Percentiles rank a stretch among this genome's conserved stretches.
These are phyloP conservation scores for Cephalopachus bancanus DNA, from an alignment of 2,797 vertebrate species.

Conservation along the genomic window DNA sequence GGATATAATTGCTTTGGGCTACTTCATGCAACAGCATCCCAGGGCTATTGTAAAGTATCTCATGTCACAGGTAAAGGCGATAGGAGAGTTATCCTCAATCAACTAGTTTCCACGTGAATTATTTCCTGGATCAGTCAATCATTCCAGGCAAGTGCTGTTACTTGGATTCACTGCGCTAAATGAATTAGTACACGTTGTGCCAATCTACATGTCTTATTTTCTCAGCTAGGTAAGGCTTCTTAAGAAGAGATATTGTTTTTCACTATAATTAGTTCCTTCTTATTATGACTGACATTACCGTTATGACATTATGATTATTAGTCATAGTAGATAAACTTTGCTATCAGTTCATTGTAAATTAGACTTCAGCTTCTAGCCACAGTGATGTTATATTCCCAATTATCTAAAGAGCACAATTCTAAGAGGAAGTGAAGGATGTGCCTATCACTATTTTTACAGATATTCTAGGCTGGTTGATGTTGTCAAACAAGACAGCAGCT, in stretches of 20 bases:
- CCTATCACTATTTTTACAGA: neutral
- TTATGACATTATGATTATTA: slow-evolving; percentile 51
- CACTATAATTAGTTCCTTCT: slow-evolving; percentile 69
- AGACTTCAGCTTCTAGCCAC: slow-evolving; percentile 63
- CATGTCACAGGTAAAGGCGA: slow-evolving; percentile 61
- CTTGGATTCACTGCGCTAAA: slow-evolving; percentile 59
- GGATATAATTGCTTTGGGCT: slow-evolving; percentile 72
- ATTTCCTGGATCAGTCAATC: slow-evolving; percentile 65
- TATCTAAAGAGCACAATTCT: slow-evolving; percentile 58
- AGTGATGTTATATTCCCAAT: slow-evolving; percentile 21
- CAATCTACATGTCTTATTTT: slow-evolving; percentile 54
- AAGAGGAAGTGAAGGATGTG: neutral
- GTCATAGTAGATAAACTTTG: slow-evolving; percentile 73
- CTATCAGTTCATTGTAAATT: slow-evolving; percentile 81
- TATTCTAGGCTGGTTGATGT: neutral
- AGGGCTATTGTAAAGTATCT: neutral
- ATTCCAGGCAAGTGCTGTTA: neutral
- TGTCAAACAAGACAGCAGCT: neutral
- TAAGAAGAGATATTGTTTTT: slow-evolving; percentile 74
- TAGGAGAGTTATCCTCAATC: slow-evolving; percentile 58
- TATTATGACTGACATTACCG: slow-evolving; percentile 53
- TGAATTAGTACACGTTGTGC: slow-evolving; percentile 52
- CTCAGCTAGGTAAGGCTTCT: slow-evolving; percentile 48
- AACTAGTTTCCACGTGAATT: neutral
- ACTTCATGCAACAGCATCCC: neutral